Percentiles rank a stretch among this genome's conserved stretches.
phyloP scores from a whole-genome alignment of 2,113 vertebrate genomes.

The Vireo altiloquus region DNA sequence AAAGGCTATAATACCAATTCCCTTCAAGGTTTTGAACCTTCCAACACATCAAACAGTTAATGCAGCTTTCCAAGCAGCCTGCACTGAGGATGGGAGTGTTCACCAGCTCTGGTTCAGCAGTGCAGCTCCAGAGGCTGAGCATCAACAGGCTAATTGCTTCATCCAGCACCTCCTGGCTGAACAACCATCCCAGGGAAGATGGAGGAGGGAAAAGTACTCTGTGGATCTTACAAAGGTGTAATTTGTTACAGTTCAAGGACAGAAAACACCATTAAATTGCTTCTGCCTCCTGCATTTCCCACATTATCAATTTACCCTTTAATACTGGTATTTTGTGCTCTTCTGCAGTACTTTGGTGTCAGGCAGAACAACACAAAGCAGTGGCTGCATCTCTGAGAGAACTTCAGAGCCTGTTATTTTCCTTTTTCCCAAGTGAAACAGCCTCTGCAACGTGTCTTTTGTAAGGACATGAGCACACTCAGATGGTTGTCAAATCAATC shows the following conservation, averaged over 20 bases:
- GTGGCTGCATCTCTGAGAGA: not conserved
- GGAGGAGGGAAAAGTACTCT: not conserved
- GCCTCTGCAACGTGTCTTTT: not conserved
- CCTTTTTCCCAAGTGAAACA: not conserved
- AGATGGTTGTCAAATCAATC: not conserved
- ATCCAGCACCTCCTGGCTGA: not conserved
- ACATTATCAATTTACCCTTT: not conserved
- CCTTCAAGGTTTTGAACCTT: not conserved
- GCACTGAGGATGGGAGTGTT: not conserved
- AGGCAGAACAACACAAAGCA: not conserved
- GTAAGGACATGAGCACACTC: not conserved
- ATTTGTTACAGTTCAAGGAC: not conserved
- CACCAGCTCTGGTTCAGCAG: not conserved
- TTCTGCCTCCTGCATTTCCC: not conserved
- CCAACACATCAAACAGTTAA: not conserved
- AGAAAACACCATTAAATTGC: not conserved
- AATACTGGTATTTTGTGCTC: not conserved
- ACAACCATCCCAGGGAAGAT: not conserved
- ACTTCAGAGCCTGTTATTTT: not conserved
- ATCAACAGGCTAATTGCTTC: not conserved
- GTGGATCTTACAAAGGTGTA: not conserved
- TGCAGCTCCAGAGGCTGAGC: not conserved
- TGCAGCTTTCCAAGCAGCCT: not conserved
- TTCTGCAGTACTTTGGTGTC: not conserved
- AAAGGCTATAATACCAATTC: not conserved